phyloP scores from a whole-genome alignment of 2,797 vertebrate species.

The Eospalax fontanierii region DNA sequence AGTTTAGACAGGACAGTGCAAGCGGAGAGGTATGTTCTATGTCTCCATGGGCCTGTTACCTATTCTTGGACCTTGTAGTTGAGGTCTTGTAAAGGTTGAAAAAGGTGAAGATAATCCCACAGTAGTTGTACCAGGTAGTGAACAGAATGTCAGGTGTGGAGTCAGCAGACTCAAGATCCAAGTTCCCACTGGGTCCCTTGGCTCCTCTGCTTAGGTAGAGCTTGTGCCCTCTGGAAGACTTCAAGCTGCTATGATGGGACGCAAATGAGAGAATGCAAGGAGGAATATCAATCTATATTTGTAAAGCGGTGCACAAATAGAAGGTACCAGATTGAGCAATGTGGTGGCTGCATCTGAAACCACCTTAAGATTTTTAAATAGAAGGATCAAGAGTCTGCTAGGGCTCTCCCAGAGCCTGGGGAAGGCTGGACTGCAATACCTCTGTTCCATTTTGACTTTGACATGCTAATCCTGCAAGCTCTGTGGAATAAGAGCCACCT shows the following conservation, averaged over 20 bases:
- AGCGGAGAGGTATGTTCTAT: background rate
- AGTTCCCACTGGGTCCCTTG: background rate
- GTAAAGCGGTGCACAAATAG: background rate
- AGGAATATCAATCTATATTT: background rate
- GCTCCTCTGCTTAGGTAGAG: background rate
- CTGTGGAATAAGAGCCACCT: conserved; percentile 44
- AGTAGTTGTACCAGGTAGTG: background rate
- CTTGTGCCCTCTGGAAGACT: background rate
- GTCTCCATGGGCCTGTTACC: background rate
- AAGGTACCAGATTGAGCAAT: background rate
- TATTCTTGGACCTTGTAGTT: background rate
- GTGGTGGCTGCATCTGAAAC: background rate
- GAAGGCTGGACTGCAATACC: background rate
- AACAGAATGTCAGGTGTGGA: background rate
- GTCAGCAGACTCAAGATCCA: background rate
- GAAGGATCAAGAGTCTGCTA: background rate
- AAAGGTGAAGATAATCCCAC: background rate
- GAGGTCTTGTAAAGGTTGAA: conserved; percentile 17
- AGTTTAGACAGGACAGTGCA: background rate
- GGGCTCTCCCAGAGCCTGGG: background rate
- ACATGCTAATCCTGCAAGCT: conserved; percentile 70
- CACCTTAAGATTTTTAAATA: background rate
- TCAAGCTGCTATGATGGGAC: background rate
- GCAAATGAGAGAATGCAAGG: background rate
- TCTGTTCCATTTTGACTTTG: conserved; percentile 52